Conservation (phyloP, 2,888 invertebrate genomes). For the Synergus gifuensis region DNA sequence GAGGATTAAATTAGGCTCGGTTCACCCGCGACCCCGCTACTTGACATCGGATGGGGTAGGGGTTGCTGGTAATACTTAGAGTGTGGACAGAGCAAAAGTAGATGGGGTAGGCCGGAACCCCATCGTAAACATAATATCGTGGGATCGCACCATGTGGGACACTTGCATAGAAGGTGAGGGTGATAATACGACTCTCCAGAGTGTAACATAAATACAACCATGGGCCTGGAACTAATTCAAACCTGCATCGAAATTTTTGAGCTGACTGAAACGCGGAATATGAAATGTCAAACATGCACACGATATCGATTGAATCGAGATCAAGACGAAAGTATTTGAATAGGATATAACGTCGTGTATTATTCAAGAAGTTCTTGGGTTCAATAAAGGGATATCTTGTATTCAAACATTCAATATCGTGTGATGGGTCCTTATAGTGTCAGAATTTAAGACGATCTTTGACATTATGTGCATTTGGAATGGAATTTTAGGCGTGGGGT, state of each 20-base stretch:
- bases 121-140: constrained; percentile 67
- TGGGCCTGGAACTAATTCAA: constrained; percentile 67
- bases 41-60: constrained; percentile 71
- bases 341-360: constrained; percentile 21
- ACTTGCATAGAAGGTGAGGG: constrained; percentile 59
- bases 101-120: constrained; percentile 40
- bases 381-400: constrained; percentile 3
- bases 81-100: constrained; percentile 45
- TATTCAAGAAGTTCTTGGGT: constrained; percentile 18
- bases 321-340: not conserved
- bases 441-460: not conserved
- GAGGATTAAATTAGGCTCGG: constrained; percentile 63
- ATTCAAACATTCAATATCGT: constrained; percentile 15
- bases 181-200: constrained; percentile 62
- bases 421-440: not conserved
- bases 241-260: constrained; percentile 62
- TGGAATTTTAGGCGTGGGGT: not conserved
- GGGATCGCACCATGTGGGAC: constrained; percentile 70
- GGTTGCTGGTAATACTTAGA: constrained; percentile 70
- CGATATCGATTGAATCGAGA: not conserved
- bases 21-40: constrained; percentile 62
- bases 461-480: not conserved
- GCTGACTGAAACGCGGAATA: constrained; percentile 4
- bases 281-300: not conserved
- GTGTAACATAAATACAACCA: constrained; percentile 61